phyloP scores from a whole-genome alignment of 2,113 vertebrate genomes.

The Nipponia nippon region DNA sequence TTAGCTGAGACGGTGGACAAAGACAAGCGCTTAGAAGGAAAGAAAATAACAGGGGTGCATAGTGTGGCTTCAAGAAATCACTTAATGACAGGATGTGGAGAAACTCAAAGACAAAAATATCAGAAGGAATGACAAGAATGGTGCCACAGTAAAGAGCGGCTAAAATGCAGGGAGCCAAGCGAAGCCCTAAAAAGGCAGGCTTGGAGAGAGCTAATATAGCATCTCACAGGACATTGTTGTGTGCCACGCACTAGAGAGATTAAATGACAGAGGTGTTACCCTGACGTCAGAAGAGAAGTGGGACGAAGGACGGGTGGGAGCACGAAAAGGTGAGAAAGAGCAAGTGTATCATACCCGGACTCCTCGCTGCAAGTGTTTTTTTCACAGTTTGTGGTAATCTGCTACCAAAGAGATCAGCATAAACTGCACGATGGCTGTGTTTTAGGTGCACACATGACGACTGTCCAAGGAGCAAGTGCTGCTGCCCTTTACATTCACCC shows the following conservation, averaged over 20 bases:
- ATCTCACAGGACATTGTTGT: not conserved
- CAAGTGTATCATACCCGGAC: not conserved
- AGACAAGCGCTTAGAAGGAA: constrained; percentile 1
- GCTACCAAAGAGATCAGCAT: not conserved
- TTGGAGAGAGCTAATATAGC: not conserved
- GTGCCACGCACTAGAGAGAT: not conserved
- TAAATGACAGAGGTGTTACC: not conserved
- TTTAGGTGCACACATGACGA: accelerated
- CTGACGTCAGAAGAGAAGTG: not conserved
- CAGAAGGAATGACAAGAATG: constrained; percentile 35
- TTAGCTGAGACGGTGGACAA: constrained; percentile 1
- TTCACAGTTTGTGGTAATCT: not conserved
- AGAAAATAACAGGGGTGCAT: constrained; percentile 48
- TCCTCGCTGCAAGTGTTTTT: not conserved
- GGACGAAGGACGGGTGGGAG: not conserved
- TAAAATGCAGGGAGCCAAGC: not conserved
- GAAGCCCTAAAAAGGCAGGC: not conserved
- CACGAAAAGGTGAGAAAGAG: not conserved
- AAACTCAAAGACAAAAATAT: constrained; percentile 59
- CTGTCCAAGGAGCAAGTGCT: accelerated
- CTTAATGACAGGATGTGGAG: constrained; percentile 53
- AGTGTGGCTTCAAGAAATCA: constrained; percentile 33
- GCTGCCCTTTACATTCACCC: not conserved
- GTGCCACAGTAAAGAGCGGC: not conserved
- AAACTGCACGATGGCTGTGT: not conserved